phyloP scores from a whole-genome alignment of 2,113 vertebrate genomes.

The Lophochroa leadbeateri region DNA sequence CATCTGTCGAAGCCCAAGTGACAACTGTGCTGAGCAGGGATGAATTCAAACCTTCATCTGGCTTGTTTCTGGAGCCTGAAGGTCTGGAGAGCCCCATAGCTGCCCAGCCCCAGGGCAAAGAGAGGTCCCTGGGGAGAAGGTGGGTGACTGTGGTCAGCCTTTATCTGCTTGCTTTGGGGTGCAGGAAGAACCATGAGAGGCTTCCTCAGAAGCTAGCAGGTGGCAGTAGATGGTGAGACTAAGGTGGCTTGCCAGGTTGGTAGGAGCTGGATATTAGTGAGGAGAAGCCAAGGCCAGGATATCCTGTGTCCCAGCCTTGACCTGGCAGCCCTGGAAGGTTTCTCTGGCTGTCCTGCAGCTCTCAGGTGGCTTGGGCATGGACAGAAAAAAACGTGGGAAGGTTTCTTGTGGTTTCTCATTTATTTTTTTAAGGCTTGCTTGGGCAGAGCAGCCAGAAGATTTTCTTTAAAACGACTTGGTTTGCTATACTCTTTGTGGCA shows the following conservation, averaged over 20 bases:
- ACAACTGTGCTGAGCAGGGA: not conserved
- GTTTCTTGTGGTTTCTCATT: not conserved
- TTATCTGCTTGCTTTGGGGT: not conserved
- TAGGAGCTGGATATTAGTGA: not conserved
- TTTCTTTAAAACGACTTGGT: not conserved
- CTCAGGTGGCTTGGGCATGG: fast-evolving
- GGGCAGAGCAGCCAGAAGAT: not conserved
- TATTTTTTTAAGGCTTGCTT: not conserved
- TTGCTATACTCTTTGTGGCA: not conserved
- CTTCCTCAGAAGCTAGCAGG: not conserved
- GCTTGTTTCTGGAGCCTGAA: not conserved
- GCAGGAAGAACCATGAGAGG: fast-evolving
- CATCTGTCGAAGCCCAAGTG: fast-evolving
- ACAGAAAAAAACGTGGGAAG: not conserved
- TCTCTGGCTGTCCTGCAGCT: not conserved
- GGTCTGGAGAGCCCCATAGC: not conserved
- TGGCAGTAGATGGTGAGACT: not conserved
- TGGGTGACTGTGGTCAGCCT: not conserved
- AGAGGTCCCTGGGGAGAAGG: not conserved
- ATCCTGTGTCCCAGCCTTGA: not conserved
- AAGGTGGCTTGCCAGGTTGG: not conserved
- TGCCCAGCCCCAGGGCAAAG: not conserved
- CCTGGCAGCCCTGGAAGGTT: not conserved
- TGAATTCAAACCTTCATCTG: not conserved
- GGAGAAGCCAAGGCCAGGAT: fast-evolving